Base-by-base conservation (phyloP, 2,888 invertebrate genomes). In the Poecilus cupreus region DNA sequence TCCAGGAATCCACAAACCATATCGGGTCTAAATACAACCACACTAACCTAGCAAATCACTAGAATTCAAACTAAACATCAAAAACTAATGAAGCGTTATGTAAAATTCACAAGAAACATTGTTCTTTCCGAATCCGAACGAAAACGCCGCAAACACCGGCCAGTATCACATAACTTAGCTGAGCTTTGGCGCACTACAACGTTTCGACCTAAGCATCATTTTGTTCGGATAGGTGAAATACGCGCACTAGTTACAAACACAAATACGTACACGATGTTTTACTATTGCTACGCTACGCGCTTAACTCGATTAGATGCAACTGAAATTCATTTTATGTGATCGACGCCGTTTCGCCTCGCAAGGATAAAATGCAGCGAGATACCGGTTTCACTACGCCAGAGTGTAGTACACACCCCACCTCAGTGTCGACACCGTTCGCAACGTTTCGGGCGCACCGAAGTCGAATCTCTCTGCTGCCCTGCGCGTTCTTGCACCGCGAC, bases 1-100 rank as follows among this genome's bases (percentile, higher is more conserved):
- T 57, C 49, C 46, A 64, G 60, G 64, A 75, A 81, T 75, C 81
- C 81, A 81, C 81, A 81, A 81, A 81, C 75, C 81, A 81, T 81
- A 81, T 81, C 81, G 75, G 46, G 74, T 81, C 32, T 57, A 81
- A 75, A 75, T 81, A 74, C 32, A 81, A 60, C 46, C 60, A 64
- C 81, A 81, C 81, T 81, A 81, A 81, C 81, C 81, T 81, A 81
- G 32, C 22, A 75, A 68, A 75, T 32, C 81, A 81, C 81, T 81
- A 75, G 57, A 75, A 46, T 43, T 75, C 75, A 81, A 81, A 75
- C 60, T 64, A 75, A 43, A 75, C 75, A 75, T 81, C 60, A 81
- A 81, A 57, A 57, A 4, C 18, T 57, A 4, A 3, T 51, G 39
- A 13, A 22, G 16, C 22, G 49, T 49, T 80, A 80, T 80, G 57